Evolutionary conservation across 2,888 invertebrate species (phyloP), one percentile per base, ranked within the genome.

Genomic region (Microctonus hyperodae): DNA sequence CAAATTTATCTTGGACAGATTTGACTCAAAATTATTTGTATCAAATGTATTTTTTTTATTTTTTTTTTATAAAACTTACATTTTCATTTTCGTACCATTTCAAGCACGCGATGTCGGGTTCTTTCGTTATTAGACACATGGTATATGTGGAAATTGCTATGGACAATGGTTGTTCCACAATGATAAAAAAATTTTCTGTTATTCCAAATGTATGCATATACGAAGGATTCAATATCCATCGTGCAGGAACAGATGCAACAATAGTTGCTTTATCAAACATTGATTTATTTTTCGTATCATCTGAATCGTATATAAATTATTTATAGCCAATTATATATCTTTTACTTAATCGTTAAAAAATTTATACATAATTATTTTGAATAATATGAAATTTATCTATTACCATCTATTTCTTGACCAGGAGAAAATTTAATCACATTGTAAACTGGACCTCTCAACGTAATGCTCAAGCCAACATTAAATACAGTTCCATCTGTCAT

Each of bases 181-280:
- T 90, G 67, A 97, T 87, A 79, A 92, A 94, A 84, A 91, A 96
- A 77, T 94, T 92, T 56, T 93, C 90, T 0, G 96, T 95, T 70
- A 97, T 88, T 37, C 93, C 95, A 83, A 97, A 97, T 1, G 95
- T 94, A 80, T 97, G 97, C 93, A 95, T 96, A 79, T 97, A 97
- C 0, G 92, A 90, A 0, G 95, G 94, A 85, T 93, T 90, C 48
- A 95, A 84, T 35, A 90, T 86, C 94, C 94, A 94, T 67, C 93
- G 88, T 2, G 92, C 90, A 10, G 91, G 91, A 70, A 94, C 83
- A 1, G 88, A 87, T 3, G 90, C 92, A 2, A 93, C 90, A 28
- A 94, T 86, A 71, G 88, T 87, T 0, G 92, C 92, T 72, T 88
- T 86, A 71, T 90, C 88, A 76, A 93, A 92, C 90, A 86, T 86